Evolutionary conservation across 2,888 invertebrate genomes (phyloP).

Genomic region (Ypsolopha sequella): DNA sequence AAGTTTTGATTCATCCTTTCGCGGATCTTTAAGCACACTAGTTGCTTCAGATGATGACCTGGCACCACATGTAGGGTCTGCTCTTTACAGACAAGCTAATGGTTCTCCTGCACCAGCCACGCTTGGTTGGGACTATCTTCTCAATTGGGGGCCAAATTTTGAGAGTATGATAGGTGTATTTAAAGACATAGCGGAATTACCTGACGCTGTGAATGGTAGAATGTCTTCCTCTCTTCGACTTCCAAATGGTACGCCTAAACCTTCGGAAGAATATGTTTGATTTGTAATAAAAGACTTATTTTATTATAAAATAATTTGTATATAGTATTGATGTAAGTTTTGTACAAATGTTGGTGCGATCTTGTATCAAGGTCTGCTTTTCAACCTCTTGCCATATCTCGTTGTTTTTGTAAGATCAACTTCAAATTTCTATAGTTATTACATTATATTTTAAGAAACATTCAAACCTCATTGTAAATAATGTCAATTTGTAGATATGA

Average conservation of each 20-base stretch:
- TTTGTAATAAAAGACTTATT: conserved; percentile 5
- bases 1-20: conserved; percentile 94
- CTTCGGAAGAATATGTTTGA: conserved; percentile 91
- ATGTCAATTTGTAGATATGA: conserved; percentile 15
- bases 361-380: conserved; percentile 64
- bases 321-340: conserved; percentile 11
- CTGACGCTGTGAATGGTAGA: conserved; percentile 83
- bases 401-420: conserved; percentile 18
- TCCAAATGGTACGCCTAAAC: conserved; percentile 84
- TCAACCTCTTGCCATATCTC: conserved; percentile 63
- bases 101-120: conserved; percentile 84
- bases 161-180: conserved; percentile 96
- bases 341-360: conserved; percentile 52
- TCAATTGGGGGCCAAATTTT: conserved; percentile 97
- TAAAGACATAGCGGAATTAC: conserved; percentile 95
- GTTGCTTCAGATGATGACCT: conserved; percentile 95
- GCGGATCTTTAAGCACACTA: conserved; percentile 92
- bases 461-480: conserved; percentile 30
- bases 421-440: conserved; percentile 8
- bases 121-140: conserved; percentile 92
- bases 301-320: conserved; percentile 3
- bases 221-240: conserved; percentile 81
- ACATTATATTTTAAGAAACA: conserved; percentile 6
- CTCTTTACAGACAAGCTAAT: conserved; percentile 82
- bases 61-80: conserved; percentile 83